Conservation (phyloP, 2,888 invertebrate species). For the Aethes cnicana region DNA sequence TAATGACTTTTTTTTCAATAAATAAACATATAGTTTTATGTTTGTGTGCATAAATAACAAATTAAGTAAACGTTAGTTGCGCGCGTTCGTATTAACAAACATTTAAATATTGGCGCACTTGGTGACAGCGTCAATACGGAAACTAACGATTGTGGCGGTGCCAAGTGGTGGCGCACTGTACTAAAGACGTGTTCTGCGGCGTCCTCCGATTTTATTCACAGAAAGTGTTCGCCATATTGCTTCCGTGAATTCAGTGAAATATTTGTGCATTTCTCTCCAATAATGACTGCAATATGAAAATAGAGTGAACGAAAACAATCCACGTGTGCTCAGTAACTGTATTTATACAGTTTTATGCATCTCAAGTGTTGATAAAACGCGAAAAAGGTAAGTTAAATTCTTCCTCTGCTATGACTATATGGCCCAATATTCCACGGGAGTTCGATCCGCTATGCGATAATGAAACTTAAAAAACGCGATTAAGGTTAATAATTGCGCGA, state of each 20-base stretch:
- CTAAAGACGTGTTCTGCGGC: constrained; percentile 79
- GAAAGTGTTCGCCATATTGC: constrained; percentile 82
- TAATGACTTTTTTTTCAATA: too few relatives aligned
- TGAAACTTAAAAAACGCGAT: constrained; percentile 84
- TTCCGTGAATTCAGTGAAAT: constrained; percentile 79
- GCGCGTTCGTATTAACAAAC: constrained; percentile 16
- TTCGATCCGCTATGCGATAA: constrained; percentile 84
- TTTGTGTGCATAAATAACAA: not conserved
- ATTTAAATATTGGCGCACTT: constrained; percentile 46
- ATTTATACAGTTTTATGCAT: constrained; percentile 58
- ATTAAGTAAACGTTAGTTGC: constrained; percentile 15
- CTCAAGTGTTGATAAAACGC: constrained; percentile 53
- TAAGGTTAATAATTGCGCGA: constrained; percentile 84
- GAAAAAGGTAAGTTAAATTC: constrained; percentile 80
- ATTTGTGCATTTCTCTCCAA: constrained; percentile 76
- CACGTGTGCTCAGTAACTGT: constrained; percentile 53
- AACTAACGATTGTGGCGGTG: constrained; percentile 55
- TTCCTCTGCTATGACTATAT: constrained; percentile 81
- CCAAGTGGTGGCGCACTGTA: constrained; percentile 77
- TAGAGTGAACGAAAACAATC: constrained; percentile 73
- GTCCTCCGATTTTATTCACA: constrained; percentile 81
- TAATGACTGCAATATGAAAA: constrained; percentile 79
- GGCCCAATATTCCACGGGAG: constrained; percentile 84
- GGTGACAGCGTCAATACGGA: constrained; percentile 70
- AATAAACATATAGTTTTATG: not conserved